Base-by-base conservation (phyloP, 1,140 invertebrate genomes). In the Philotrypesis tridentata region DNA sequence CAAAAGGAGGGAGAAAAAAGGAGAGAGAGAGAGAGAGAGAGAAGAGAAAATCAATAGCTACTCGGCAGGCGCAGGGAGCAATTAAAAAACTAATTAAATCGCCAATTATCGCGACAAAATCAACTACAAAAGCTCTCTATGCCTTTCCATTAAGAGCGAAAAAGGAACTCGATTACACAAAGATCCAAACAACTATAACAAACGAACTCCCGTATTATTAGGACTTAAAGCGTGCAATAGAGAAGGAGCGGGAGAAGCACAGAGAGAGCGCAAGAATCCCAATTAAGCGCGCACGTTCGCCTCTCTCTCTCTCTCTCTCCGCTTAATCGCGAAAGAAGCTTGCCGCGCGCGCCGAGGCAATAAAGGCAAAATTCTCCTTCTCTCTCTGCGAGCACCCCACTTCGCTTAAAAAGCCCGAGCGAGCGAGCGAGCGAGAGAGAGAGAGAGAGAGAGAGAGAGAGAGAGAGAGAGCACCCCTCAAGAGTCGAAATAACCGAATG, bases 261-360 rank as follows among this genome's bases (percentile, higher is more conserved):
- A 60, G 79, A 81, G 60, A 81, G 72, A 74, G 79, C 33, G 74
- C 80, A 82, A 82, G 80, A 82, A 82, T 82, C 80, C 80, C 80
- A 82, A 82, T 82, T 82, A 82, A 85, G 79, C 84, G 75, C 71
- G 79, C 72, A 55, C 48, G 67, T 70, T 76, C 21, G 61, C 31
- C 63, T 48, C 65, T 74, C 76, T 74, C 71, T 78, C 63, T 63
- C 37, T 21, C 63, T 67, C 83, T 40, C 71, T 40, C 25, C 14
- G 40, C 68, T 80, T 82, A 82, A 74, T 79, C 80, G 79, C 61
- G 75, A 78, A 74, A 70, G 79, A 82, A 84, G 82, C 68, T 65
- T 14, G 73, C 48, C 79, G 73, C 74, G 74, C 67, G 43, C 67
- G 79, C 74, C 82, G 12, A 31, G 31, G 68, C 68, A 78, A 79